Evolutionary conservation across 2,797 vertebrate genomes (phyloP).

Genomic region (Iguana delicatissima): DNA sequence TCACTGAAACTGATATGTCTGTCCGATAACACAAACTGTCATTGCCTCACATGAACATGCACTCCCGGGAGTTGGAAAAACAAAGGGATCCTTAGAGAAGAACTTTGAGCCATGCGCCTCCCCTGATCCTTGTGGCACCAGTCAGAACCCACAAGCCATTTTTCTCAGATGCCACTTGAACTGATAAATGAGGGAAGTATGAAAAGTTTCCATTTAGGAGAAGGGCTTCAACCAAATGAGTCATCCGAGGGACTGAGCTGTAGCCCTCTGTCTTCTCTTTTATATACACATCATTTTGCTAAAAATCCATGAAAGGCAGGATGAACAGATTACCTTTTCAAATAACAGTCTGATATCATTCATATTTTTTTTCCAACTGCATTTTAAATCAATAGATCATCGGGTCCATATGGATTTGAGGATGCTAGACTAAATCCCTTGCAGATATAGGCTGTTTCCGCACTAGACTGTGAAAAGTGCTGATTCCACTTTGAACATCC

Average conservation of each 20-base stretch:
- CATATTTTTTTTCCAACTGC: not conserved
- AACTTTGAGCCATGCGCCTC: constrained; percentile 64
- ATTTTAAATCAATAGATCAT: constrained; percentile 20
- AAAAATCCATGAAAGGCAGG: constrained; percentile 3
- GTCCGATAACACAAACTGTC: constrained; percentile 82
- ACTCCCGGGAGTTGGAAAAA: constrained; percentile 76
- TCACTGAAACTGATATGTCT: constrained; percentile 81
- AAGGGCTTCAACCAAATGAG: constrained; percentile 69
- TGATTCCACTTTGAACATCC: no score
- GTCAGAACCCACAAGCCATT: constrained; percentile 77
- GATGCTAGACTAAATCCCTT: not conserved
- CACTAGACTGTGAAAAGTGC: no score
- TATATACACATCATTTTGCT: not conserved
- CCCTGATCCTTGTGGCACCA: constrained; percentile 81
- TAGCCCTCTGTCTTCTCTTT: constrained; percentile 47
- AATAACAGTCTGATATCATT: constrained; percentile 17
- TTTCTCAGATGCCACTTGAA: constrained; percentile 77
- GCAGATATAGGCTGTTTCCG: not conserved
- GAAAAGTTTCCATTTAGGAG: constrained; percentile 66
- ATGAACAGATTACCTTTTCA: not conserved
- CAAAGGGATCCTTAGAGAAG: constrained; percentile 81
- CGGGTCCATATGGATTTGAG: not conserved
- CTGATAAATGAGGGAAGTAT: constrained; percentile 76
- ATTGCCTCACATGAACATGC: constrained; percentile 77
- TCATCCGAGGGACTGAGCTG: constrained; percentile 36